These are phyloP conservation scores for Pachycephus smyrnensis DNA, from an alignment of 2,888 invertebrate genomes.

Conservation along the genomic window DNA sequence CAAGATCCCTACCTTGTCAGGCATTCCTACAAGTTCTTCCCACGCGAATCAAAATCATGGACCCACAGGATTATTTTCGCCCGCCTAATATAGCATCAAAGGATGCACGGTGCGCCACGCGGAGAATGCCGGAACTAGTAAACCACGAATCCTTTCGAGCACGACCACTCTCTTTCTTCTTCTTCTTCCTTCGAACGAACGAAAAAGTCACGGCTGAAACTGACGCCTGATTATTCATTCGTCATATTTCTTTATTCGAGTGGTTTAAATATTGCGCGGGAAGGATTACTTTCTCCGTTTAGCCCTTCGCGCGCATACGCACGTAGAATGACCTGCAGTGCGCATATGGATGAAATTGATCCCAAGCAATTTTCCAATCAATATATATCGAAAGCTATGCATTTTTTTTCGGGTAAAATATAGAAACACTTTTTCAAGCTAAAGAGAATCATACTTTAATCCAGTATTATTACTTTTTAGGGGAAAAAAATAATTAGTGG, in stretches of 20 bases:
- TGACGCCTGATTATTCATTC: not conserved
- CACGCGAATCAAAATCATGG: slow-evolving; percentile 10
- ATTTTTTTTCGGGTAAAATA: no score
- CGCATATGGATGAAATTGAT: no score
- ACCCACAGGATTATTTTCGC: not conserved
- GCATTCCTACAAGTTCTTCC: slow-evolving; percentile 8
- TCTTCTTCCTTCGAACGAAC: not conserved
- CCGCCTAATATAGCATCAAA: not conserved
- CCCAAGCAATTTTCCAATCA: no score
- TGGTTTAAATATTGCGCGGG: not conserved
- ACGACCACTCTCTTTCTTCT: not conserved
- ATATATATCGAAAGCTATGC: no score
- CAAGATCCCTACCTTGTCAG: slow-evolving; percentile 2
- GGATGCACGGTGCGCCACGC: not conserved
- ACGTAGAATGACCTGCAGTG: no score
- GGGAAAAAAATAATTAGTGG: no score
- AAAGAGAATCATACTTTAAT: no score
- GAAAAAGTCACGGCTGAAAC: not conserved
- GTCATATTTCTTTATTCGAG: not conserved
- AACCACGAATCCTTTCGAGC: not conserved
- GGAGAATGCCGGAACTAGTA: not conserved
- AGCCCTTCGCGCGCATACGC: no score
- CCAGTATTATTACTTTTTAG: no score
- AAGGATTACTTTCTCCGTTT: not conserved
- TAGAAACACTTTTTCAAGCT: no score